Evolutionary conservation across 2,888 invertebrate genomes (phyloP), one percentile per base, ranked within the genome.

Genomic region (Andrena chrysosceles): DNA sequence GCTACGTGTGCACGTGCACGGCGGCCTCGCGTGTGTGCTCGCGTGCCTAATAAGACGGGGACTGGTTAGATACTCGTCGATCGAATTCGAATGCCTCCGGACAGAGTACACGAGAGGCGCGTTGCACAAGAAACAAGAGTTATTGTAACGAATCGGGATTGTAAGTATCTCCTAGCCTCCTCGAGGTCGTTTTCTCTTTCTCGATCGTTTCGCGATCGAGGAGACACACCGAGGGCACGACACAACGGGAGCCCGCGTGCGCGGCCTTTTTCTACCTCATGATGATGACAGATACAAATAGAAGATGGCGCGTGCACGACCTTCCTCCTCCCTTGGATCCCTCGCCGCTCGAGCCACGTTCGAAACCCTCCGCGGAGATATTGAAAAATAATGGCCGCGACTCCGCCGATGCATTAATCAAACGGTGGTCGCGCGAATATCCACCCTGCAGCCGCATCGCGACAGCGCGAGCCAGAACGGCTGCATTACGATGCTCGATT

Each of bases 201-300:
- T 67, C 83, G 60, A 81, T 66, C 66, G 31, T 8, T 10, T 2
- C 63, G 33, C 67, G 77, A 76, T 70, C 70, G 77, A 29, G 76
- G 64, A 54, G 73, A 68, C 68, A 48, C 49, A 33, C 49, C 20
- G 63, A 48, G 77, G 60, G 64, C 48, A 69, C 60, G 26, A 67
- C 83, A 52, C 83, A 83, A 77, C 83, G 59, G 83, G 83, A 83
- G 78, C 78, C 69, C 8, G 10, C 8, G 52, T 31, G 31, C 75
- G 42, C 52, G 5, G 48, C 68, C 68, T 81, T 78, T 85, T 85
- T 81, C 68, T 83, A 68, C 71, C 76, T 81, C 81, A 77, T 74
- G 81, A 83, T 33, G 77, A 84, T 77, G 87, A 85, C 87, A 82
- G 84, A 88, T 85, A 83, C 79, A 85, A 85, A 85, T 81, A 85